Evolutionary conservation across 2,113 vertebrate species (phyloP).

Genomic region (Macquaria ambigua): DNA sequence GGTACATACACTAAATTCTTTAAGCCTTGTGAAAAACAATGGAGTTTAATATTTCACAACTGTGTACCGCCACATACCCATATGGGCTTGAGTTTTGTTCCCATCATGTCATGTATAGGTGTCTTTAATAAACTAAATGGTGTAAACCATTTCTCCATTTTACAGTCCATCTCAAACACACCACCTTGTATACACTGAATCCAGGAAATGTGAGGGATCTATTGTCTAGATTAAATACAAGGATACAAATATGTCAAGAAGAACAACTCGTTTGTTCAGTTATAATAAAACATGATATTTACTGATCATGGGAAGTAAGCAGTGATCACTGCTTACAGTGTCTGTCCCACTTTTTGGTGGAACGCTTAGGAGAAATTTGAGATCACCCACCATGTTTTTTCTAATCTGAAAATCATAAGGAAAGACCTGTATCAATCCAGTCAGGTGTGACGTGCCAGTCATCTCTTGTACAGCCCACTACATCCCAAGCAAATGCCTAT

Average conservation of each 20-base stretch:
- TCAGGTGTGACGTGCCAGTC: background rate
- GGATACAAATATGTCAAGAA: background rate
- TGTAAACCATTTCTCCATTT: background rate
- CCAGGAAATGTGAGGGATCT: background rate
- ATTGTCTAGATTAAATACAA: background rate
- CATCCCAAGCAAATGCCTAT: background rate
- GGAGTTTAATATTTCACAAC: conserved; percentile 7
- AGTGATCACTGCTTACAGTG: too few species aligned
- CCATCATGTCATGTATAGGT: conserved; percentile 1
- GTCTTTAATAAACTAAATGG: background rate
- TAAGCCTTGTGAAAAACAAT: conserved; percentile 27
- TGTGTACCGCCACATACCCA: background rate
- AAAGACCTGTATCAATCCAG: background rate
- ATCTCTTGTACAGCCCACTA: background rate
- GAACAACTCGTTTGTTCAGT: background rate
- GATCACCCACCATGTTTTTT: background rate
- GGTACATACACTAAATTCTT: conserved; percentile 3
- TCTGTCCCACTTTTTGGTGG: background rate
- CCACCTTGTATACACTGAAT: background rate
- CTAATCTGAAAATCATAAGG: background rate
- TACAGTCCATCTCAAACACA: background rate
- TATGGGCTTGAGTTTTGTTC: background rate
- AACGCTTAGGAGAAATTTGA: background rate
- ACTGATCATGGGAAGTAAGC: background rate
- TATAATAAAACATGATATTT: background rate